A percentile compares a stretch with the other conserved stretches of the same genome.
Evolutionary conservation across 2,113 vertebrate genomes (phyloP).

Genomic region (Choloepus hoffmanni): DNA sequence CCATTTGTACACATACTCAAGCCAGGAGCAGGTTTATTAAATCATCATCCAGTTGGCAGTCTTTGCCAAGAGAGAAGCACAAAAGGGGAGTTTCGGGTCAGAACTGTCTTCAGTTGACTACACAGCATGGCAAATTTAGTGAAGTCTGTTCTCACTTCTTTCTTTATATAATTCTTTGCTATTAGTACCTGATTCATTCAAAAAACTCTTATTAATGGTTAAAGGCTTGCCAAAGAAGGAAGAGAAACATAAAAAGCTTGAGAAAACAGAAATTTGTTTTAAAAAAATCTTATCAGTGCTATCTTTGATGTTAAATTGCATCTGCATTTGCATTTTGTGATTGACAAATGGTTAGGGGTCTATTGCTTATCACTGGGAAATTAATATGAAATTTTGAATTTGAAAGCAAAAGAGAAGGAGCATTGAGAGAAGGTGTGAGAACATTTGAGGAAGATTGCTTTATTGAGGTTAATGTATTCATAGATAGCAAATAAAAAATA

Average conservation of each 20-base stretch:
- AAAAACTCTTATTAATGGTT: not conserved
- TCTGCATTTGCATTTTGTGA: not conserved
- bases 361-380: not conserved
- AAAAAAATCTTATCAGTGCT: not conserved
- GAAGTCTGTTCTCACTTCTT: not conserved
- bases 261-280: not conserved
- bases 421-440: not conserved
- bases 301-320: not conserved
- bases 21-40: constrained; percentile 10
- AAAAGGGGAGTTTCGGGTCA: not conserved
- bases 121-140: not conserved
- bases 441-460: not conserved
- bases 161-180: constrained; percentile 47
- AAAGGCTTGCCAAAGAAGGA: not conserved
- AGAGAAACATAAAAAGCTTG: not conserved
- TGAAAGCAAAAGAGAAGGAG: not conserved
- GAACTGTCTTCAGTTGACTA: not conserved
- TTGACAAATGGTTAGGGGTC: not conserved
- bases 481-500: not conserved
- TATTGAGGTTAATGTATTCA: not conserved
- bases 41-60: constrained; percentile 8
- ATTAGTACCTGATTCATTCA: not conserved
- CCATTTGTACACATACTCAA: constrained; percentile 43
- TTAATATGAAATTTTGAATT: not conserved
- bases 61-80: not conserved